A percentile compares a stretch with the other conserved stretches of the same genome.
These are phyloP conservation scores for Ectropis grisescens DNA, from an alignment of 1,140 invertebrate genomes.

Conservation along the genomic window DNA sequence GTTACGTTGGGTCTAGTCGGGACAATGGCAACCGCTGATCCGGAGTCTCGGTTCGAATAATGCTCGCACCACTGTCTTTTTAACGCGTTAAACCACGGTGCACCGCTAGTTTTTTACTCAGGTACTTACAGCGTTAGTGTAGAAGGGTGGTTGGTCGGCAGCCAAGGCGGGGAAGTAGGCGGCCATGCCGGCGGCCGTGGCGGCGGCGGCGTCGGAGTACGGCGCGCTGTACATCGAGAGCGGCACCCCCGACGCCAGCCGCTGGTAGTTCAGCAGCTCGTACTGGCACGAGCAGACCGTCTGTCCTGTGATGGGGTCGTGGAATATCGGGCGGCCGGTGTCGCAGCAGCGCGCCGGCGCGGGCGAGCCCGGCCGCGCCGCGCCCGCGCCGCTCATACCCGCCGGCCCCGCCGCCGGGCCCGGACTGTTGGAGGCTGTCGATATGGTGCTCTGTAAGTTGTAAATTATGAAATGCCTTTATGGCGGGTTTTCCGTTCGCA, in stretches of 20 bases:
- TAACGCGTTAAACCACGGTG: too few relatives aligned
- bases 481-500: slow-evolving; percentile 62
- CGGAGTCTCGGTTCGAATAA: too few relatives aligned
- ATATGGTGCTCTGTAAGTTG: slow-evolving; percentile 70
- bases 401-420: slow-evolving; percentile 67
- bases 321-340: slow-evolving; percentile 90
- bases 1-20: too few relatives aligned
- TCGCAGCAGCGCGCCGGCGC: slow-evolving; percentile 85
- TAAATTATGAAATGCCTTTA: slow-evolving; percentile 67
- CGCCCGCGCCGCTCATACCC: slow-evolving; percentile 64
- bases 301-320: slow-evolving; percentile 92
- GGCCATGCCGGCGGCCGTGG: slow-evolving; percentile 81
- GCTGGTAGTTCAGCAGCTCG: slow-evolving; percentile 84
- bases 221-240: slow-evolving; percentile 84
- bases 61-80: too few relatives aligned
- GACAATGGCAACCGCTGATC: too few relatives aligned
- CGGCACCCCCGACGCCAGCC: slow-evolving; percentile 77
- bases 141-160: slow-evolving; percentile 86
- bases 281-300: slow-evolving; percentile 94
- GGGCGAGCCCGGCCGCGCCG: slow-evolving; percentile 67
- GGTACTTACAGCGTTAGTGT: slow-evolving; percentile 84
- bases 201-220: slow-evolving; percentile 79
- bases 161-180: slow-evolving; percentile 86
- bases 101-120: too few relatives aligned
- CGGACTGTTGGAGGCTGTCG: slow-evolving; percentile 73